Evolutionary conservation across 2,113 vertebrate genomes (phyloP), one percentile per base, ranked within the genome.

Genomic region (Nannobrachium achirus): DNA sequence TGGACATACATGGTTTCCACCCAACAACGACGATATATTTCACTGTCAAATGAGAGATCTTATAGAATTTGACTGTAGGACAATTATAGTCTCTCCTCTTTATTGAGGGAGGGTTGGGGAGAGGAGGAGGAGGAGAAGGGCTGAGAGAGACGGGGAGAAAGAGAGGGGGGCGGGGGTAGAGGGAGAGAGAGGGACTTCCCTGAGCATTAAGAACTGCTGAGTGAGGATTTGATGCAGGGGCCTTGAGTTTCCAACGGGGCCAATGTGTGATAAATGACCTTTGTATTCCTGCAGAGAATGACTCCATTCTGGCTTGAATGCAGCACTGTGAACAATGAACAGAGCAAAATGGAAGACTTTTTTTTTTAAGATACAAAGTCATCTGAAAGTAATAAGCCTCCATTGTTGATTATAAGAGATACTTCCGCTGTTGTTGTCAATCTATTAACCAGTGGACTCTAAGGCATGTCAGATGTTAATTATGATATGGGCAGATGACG

Each of bases 141-240:
- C 19, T 6, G 53, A 56, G 18, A 10, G 42, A 45, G 70, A 42
- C 63, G 6, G 67, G 48, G 61, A 15, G 1, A 13, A 2, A 75
- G 77, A 71, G 60, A 69, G 25, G 25, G n/a, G 4, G 20, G 19
- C 11, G 20, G 53, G 33, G 18, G 10, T 25, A 45, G 70, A 42
- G 66, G 7, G 67, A 44, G 61, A 16, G 2, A 14, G 1, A 75
- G 79, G 73, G 60, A 69, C 56, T 79, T 86, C 78, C 84, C 70
- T 48, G 4, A 71, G 71, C 56, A 66, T 75, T 81, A 71, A 60
- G 56, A 79, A 79, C 67, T 71, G 78, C 75, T 79, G 79, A 79
- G 78, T 83, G 78, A 85, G 55, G 66, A 66, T 56, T 52, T 73
- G 58, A 76, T 78, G 67, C 78, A 78, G 75, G 57, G 63, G 46